These are phyloP conservation scores for Lucifuga dentata DNA, from an alignment of 2,113 vertebrate genomes.

Conservation along the genomic window DNA sequence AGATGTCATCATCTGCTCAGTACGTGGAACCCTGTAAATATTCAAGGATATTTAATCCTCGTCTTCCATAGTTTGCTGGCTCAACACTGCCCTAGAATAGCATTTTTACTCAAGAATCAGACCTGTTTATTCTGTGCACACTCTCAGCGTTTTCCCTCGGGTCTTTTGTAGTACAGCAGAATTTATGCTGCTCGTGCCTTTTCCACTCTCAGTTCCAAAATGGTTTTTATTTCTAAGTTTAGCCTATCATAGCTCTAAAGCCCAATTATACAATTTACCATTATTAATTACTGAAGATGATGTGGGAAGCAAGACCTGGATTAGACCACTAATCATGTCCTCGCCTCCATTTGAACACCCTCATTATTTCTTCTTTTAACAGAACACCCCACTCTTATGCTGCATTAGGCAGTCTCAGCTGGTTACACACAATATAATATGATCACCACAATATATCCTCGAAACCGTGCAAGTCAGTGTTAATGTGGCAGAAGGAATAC, in stretches of 20 bases:
- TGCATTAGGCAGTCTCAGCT: conserved; percentile 5
- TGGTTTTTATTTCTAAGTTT: conserved; percentile 33
- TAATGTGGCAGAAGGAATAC: background rate
- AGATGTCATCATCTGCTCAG: conserved; percentile 63
- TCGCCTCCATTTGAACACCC: conserved; percentile 12
- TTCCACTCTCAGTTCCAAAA: conserved; percentile 43
- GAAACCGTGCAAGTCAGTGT: conserved; percentile 8
- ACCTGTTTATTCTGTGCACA: conserved; percentile 11
- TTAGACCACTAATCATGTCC: conserved; percentile 31
- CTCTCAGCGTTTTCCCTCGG: conserved; percentile 19
- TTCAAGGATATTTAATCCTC: conserved; percentile 35
- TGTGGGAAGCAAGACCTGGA: background rate
- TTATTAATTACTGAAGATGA: conserved; percentile 13
- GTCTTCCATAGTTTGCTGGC: conserved; percentile 13
- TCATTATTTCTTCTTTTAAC: conserved; percentile 27
- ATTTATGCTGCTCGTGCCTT: conserved; percentile 33
- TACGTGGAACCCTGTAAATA: conserved; percentile 27
- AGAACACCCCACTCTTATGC: background rate
- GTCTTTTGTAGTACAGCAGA: conserved; percentile 20
- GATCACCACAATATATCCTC: conserved; percentile 32
- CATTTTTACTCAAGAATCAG: conserved; percentile 12
- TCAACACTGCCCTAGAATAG: conserved; percentile 33
- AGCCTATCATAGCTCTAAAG: conserved; percentile 20
- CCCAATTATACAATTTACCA: conserved; percentile 30
- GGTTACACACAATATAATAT: conserved; percentile 6